Conservation (phyloP, 2,888 invertebrate genomes). For the Diplazon laetatorius region DNA sequence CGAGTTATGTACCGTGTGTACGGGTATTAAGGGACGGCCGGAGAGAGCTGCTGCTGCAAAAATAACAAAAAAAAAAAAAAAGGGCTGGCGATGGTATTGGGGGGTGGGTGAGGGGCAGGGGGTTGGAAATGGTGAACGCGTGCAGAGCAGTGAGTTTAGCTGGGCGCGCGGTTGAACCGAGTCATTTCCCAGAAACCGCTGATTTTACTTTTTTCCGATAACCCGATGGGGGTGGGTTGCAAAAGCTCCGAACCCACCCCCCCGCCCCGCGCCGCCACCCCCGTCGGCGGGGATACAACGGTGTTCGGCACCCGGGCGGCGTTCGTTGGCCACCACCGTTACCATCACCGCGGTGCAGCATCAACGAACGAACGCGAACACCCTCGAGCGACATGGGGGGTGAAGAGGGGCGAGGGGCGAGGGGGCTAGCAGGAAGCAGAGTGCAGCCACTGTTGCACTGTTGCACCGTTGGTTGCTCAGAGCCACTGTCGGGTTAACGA, state of each 20-base stretch:
- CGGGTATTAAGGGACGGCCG: slow-evolving; percentile 8
- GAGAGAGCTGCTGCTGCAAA: neutral
- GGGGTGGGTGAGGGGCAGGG: neutral
- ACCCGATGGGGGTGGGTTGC: slow-evolving; percentile 34
- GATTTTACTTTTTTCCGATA: slow-evolving; percentile 64
- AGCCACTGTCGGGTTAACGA: slow-evolving; percentile 46
- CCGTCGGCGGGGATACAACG: slow-evolving; percentile 13
- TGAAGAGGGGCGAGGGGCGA: slow-evolving; percentile 30
- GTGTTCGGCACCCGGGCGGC: slow-evolving; percentile 15
- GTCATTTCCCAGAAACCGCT: slow-evolving; percentile 60
- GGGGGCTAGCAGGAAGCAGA: slow-evolving; percentile 10
- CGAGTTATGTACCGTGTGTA: slow-evolving; percentile 3
- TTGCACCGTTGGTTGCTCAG: slow-evolving; percentile 10
- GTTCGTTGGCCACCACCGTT: slow-evolving; percentile 46
- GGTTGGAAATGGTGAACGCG: neutral
- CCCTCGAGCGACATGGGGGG: slow-evolving; percentile 34
- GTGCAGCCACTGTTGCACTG: slow-evolving; percentile 30
- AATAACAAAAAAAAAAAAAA: slow-evolving; percentile 6
- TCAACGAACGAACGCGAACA: slow-evolving; percentile 21
- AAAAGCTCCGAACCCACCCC: slow-evolving; percentile 20
- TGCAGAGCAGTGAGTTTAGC: slow-evolving; percentile 36
- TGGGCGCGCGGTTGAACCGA: slow-evolving; percentile 40
- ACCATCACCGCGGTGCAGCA: slow-evolving; percentile 29
- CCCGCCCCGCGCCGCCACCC: neutral
- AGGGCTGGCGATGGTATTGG: neutral